Evolutionary conservation across 2,113 vertebrate species (phyloP).

Genomic region (Arenaria interpres): DNA sequence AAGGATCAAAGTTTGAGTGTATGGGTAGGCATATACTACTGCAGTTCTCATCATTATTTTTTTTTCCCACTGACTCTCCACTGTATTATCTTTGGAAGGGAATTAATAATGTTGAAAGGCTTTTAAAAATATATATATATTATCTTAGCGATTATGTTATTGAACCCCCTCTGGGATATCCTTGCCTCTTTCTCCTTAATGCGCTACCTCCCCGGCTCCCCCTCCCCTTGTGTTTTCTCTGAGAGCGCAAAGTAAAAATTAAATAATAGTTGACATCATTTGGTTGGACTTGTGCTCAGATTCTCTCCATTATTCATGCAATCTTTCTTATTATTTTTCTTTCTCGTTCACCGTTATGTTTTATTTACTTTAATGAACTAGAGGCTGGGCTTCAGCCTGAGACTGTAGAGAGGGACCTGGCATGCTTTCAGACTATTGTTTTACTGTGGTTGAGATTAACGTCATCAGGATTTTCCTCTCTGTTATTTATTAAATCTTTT

Average conservation of each 20-base stretch:
- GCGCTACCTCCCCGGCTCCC: not conserved
- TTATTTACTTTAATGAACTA: slow-evolving; percentile 51
- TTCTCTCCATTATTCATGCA: slow-evolving; percentile 47
- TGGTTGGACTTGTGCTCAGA: slow-evolving; percentile 46
- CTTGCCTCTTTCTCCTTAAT: not conserved
- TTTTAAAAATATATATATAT: slow-evolving; percentile 38
- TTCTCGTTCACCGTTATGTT: slow-evolving; percentile 40
- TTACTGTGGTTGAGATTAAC: slow-evolving; percentile 29
- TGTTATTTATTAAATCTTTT: slow-evolving; percentile 51
- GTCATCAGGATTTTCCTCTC: slow-evolving; percentile 21
- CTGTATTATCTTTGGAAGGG: slow-evolving; percentile 61
- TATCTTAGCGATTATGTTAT: slow-evolving; percentile 65
- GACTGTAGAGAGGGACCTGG: not conserved
- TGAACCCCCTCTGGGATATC: slow-evolving; percentile 22
- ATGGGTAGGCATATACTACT: not conserved
- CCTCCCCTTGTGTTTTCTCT: slow-evolving; percentile 19
- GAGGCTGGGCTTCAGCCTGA: slow-evolving; percentile 1
- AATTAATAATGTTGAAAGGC: slow-evolving; percentile 58
- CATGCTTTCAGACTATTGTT: slow-evolving; percentile 12
- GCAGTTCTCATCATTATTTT: not conserved
- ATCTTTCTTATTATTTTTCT: slow-evolving; percentile 37
- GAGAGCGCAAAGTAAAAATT: slow-evolving; percentile 49
- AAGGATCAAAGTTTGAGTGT: not conserved
- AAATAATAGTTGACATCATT: slow-evolving; percentile 57
- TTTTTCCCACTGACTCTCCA: not conserved